Evolutionary conservation across 1,140 invertebrate species (phyloP), one percentile per base, ranked within the genome.

Genomic region (Metopolophium dirhodum): DNA sequence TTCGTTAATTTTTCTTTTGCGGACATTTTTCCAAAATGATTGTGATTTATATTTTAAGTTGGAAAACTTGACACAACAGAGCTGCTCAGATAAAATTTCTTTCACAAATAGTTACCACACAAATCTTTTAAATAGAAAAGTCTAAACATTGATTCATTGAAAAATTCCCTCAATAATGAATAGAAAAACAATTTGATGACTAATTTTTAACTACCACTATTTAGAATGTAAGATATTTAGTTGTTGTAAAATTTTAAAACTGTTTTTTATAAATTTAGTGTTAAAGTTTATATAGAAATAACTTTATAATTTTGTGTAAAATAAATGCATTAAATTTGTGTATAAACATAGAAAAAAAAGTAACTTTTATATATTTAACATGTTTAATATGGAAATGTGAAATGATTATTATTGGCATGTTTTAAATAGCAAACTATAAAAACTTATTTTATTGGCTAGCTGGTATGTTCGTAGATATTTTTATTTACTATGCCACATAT

Each of bases 41-140:
- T 93, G 91, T 93, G 91, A 93, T 93, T 93, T 93, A 93, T 93
- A 83, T 92, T 93, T 41, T 93, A 93, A 93, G 91, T 86, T 57
- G 57, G 7, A 83, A 51, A 93, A 86, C 82, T 86, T 86, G 41
- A 92, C 68, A 83, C 41, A 18, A 85, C 20, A 6, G 37, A 57
- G 26, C 82, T 93, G 82, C 47, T 85, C 82, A 86, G 82, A 85
- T 54, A 30, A 86, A 30, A 37, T 85, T 92, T 92, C n/a, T 93
- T 93, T 35, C 23, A 86, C 82, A 45, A 86, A 51, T 85, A 93
- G 91, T 93, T 93, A 93, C 91, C 91, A 93, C n/a, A 41, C 6
- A 23, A 88, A 45, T 37, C 23, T 93, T 54, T 85, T 26, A 26
- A 51, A 45, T 54, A 86, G 14, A 85, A 93, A 93, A 49, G 26